Evolutionary conservation across 2,113 vertebrate species (phyloP).

Genomic region (Trematocara unimaculatum): DNA sequence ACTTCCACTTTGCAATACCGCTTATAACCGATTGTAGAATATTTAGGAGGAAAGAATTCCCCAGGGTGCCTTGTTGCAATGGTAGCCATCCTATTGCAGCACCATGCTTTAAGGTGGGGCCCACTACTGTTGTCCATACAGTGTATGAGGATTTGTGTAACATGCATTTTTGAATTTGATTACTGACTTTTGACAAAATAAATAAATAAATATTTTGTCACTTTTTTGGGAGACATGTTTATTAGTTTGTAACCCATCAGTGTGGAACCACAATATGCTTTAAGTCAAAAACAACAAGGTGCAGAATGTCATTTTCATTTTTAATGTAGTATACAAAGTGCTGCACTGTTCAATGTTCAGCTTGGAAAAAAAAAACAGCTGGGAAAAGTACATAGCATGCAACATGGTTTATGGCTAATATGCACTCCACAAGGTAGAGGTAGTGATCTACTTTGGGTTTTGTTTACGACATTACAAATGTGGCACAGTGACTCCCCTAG

Average conservation of each 20-base stretch:
- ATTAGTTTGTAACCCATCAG: not conserved
- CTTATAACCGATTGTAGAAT: not conserved
- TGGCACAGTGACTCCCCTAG: slow-evolving; percentile 27
- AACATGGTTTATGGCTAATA: slow-evolving; percentile 22
- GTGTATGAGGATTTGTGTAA: not conserved
- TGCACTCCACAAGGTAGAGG: slow-evolving; percentile 29
- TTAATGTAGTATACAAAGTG: slow-evolving; percentile 58
- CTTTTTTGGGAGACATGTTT: not conserved
- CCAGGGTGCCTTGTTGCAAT: not conserved
- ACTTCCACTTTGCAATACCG: not conserved
- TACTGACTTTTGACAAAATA: not conserved
- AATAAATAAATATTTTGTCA: not conserved
- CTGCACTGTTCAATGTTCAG: not conserved
- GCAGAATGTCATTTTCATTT: slow-evolving; percentile 10
- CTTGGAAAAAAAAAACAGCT: not conserved
- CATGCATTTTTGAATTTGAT: not conserved
- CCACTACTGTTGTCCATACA: not conserved
- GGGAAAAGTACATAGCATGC: slow-evolving; percentile 41
- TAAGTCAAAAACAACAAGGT: not conserved
- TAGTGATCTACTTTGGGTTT: slow-evolving; percentile 39
- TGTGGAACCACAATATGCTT: not conserved
- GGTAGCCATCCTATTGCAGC: not conserved
- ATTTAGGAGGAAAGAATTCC: not conserved
- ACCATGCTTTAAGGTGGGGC: not conserved
- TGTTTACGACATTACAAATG: not conserved